Percentiles rank a stretch among this genome's conserved stretches.
Conservation (phyloP, 2,797 vertebrate genomes). For the Percopsis omiscomaycus region DNA sequence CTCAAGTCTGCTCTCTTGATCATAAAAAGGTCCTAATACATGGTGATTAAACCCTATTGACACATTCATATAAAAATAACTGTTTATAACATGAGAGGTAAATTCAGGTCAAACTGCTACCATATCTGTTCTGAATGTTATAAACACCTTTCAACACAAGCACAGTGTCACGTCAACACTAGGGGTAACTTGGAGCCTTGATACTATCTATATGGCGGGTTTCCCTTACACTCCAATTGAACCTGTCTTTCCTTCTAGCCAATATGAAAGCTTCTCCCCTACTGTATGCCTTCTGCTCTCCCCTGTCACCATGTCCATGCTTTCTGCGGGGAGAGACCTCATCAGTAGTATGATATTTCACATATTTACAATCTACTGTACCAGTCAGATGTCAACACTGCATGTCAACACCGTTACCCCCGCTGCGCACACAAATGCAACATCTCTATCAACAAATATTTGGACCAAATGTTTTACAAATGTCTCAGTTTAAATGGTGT, state of each 20-base stretch:
- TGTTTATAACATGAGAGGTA: neutral
- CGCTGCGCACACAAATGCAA: neutral
- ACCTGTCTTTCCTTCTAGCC: neutral
- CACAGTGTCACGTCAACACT: conserved; percentile 4
- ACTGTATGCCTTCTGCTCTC: neutral
- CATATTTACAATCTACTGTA: neutral
- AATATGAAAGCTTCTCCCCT: neutral
- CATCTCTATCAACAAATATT: neutral
- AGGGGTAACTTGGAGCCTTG: neutral
- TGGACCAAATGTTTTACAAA: too few species aligned
- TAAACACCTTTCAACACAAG: neutral
- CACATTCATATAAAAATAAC: conserved; percentile 14
- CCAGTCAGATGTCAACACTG: neutral
- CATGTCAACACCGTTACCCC: neutral
- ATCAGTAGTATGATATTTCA: neutral
- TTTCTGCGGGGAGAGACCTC: neutral
- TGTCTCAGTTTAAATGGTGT: neutral
- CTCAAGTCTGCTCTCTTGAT: conserved; percentile 29
- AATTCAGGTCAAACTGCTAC: neutral
- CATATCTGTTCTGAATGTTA: conserved; percentile 2
- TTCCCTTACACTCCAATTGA: neutral
- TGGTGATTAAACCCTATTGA: conserved; percentile 39
- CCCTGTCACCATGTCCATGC: neutral
- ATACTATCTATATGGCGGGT: neutral
- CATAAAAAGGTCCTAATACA: conserved; percentile 24